phyloP scores from a whole-genome alignment of 2,113 vertebrate species.

The Brachypteracias leptosomus region DNA sequence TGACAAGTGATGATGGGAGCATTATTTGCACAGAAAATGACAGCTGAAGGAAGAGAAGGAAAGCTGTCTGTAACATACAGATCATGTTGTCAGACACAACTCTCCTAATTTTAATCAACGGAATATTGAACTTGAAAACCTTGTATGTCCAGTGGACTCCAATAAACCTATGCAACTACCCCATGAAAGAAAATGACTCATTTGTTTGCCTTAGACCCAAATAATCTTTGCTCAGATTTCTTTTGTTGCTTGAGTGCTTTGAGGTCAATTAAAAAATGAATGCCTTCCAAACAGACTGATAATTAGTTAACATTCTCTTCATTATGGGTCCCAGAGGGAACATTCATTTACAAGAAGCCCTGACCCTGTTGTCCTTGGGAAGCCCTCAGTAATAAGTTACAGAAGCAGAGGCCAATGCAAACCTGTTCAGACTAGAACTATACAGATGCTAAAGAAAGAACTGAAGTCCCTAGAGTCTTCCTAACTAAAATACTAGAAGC shows the following conservation, averaged over 20 bases:
- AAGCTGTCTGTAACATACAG: background rate
- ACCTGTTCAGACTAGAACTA: slow-evolving; percentile 35
- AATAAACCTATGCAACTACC: background rate
- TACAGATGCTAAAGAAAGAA: slow-evolving; percentile 30
- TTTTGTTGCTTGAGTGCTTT: slow-evolving; percentile 41
- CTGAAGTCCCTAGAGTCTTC: slow-evolving; percentile 13
- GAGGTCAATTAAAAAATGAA: slow-evolving; percentile 63
- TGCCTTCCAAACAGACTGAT: slow-evolving; percentile 51
- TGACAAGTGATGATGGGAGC: background rate
- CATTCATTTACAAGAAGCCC: slow-evolving; percentile 48
- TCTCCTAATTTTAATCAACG: background rate
- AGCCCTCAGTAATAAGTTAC: slow-evolving; percentile 59
- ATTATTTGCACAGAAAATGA: slow-evolving; percentile 13
- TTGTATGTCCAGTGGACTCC: background rate
- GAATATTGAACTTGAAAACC: background rate
- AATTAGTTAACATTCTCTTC: slow-evolving; percentile 67
- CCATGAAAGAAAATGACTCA: background rate
- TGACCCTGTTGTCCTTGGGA: slow-evolving; percentile 65
- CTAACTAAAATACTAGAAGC: slow-evolving; percentile 50
- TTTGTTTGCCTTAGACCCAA: background rate
- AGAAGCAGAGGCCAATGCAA: slow-evolving; percentile 28
- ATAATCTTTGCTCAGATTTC: background rate
- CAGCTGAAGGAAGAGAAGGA: background rate
- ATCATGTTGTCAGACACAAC: background rate
- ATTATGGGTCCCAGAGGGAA: slow-evolving; percentile 52